Conservation (phyloP, 2,888 invertebrate species). For the Ophion ellenae region DNA sequence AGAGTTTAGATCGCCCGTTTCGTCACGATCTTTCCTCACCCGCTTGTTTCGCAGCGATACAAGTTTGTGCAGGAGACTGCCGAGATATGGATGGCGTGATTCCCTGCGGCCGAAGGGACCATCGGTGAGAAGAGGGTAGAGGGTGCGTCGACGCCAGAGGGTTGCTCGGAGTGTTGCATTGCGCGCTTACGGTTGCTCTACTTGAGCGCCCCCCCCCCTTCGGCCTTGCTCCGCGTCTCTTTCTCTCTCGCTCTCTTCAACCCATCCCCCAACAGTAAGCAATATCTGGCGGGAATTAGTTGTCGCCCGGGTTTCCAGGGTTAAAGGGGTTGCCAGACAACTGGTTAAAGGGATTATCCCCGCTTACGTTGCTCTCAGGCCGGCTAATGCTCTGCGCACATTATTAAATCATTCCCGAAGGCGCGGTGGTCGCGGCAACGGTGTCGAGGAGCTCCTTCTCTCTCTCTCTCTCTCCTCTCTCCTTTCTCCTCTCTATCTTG, state of each 20-base stretch:
- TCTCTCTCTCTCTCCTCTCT: background rate
- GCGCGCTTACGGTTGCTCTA: constrained; percentile 15
- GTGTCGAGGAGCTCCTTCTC: constrained; percentile 37
- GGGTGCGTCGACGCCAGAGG: constrained; percentile 32
- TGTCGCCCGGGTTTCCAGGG: constrained; percentile 78
- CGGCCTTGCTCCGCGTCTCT: background rate
- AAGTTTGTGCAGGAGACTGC: constrained; percentile 3
- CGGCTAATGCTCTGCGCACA: constrained; percentile 78
- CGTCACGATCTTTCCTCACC: constrained; percentile 16
- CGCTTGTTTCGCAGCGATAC: background rate
- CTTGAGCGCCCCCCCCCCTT: background rate
- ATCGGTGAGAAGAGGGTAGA: constrained; percentile 25
- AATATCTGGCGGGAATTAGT: constrained; percentile 80
- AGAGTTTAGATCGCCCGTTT: constrained; percentile 1
- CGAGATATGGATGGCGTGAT: constrained; percentile 4
- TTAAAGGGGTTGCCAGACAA: constrained; percentile 81
- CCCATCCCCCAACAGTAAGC: constrained; percentile 65
- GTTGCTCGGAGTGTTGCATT: constrained; percentile 29
- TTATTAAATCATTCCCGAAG: constrained; percentile 81
- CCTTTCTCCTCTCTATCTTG: background rate
- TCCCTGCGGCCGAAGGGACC: constrained; percentile 7
- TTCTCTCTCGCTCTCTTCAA: constrained; percentile 14
- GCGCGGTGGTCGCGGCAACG: constrained; percentile 60
- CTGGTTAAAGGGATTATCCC: constrained; percentile 82
- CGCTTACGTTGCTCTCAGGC: constrained; percentile 77